Percentiles rank a stretch among this genome's conserved stretches.
Conservation (phyloP, 2,797 vertebrate genomes). For the Lycodopsis pacificus region DNA sequence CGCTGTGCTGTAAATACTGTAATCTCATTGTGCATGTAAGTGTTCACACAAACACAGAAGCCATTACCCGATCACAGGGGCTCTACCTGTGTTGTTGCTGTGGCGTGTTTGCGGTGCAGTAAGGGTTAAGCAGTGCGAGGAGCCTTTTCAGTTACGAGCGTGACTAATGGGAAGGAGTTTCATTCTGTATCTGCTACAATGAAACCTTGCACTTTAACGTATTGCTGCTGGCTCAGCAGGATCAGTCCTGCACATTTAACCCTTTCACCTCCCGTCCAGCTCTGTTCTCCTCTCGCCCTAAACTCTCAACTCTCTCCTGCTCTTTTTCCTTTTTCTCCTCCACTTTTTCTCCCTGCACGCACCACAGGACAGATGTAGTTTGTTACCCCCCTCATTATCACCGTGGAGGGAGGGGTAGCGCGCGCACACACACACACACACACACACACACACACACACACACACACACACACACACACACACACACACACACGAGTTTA, state of each 20-base stretch:
- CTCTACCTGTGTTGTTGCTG: conserved; percentile 52
- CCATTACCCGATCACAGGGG: conserved; percentile 26
- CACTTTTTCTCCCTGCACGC: conserved; percentile 40
- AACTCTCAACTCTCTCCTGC: conserved; percentile 45
- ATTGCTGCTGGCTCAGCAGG: conserved; percentile 86
- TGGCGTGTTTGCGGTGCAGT: conserved; percentile 56
- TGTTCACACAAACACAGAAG: conserved; percentile 28
- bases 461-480: background rate
- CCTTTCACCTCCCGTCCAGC: conserved; percentile 80
- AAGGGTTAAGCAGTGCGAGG: conserved; percentile 79
- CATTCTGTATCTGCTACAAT: conserved; percentile 87
- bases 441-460: conserved; percentile 1
- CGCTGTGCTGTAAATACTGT: conserved; percentile 16
- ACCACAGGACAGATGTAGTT: conserved; percentile 67
- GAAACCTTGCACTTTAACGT: conserved; percentile 86
- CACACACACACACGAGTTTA: conserved; percentile 30
- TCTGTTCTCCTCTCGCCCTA: conserved; percentile 49
- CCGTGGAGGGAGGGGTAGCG: conserved; percentile 22
- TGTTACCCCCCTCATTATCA: conserved; percentile 56
- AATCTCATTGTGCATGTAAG: conserved; percentile 8
- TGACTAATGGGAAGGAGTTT: conserved; percentile 87
- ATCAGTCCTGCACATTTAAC: conserved; percentile 82
- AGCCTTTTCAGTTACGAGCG: conserved; percentile 81
- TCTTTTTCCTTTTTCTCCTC: conserved; percentile 40
- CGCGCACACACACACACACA: background rate